Evolutionary conservation across 2,113 vertebrate species (phyloP), one percentile per base, ranked within the genome.

Genomic region (Sinocyclocheilus grahami): DNA sequence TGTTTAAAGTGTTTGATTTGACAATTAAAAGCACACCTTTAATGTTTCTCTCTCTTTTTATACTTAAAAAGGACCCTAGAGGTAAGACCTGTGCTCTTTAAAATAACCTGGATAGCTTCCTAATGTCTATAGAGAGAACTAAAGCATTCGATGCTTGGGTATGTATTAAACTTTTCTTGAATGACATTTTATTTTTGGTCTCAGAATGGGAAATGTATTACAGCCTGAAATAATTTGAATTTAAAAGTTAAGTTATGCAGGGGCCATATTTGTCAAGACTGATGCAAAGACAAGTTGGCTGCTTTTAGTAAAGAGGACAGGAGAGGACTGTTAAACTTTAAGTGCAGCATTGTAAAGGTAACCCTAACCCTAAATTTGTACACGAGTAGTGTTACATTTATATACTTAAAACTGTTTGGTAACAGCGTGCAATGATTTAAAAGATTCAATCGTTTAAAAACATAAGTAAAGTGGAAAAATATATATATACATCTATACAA

Each of bases 291-390:
- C 96, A 96, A 95, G 96, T 89, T 95, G 96, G 94, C 95, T 96
- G 96, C 96, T 97, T 81, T 94, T 96, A 96, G 89, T 90, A 98
- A 97, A 96, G 96, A 97, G 92, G 92, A 94, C 97, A 96, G 93
- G 94, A 94, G 94, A 97, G 97, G 97, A 97, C 97, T 97, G 95
- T 96, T 97, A 97, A 97, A 98, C 96, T 95, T 97, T 98, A 97
- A 96, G 95, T 96, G 95, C 96, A 96, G 94, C 96, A 95, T 97
- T 92, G 93, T 97, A 96, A 98, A 99, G 97, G 97, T 99, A 98
- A 98, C 92, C 83, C 93, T 96, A 96, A 96, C 93, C 97, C 95
- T 97, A 98, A 98, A 98, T 97, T 95, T 97, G 95, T 62, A 62
- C 8, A 22, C 97, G 96, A 96, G 96, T 92, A 96, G 96, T 97